A percentile compares a stretch with the other conserved stretches of the same genome.
Evolutionary conservation across 2,888 invertebrate species (phyloP).

Genomic region (Leucozona laternaria): DNA sequence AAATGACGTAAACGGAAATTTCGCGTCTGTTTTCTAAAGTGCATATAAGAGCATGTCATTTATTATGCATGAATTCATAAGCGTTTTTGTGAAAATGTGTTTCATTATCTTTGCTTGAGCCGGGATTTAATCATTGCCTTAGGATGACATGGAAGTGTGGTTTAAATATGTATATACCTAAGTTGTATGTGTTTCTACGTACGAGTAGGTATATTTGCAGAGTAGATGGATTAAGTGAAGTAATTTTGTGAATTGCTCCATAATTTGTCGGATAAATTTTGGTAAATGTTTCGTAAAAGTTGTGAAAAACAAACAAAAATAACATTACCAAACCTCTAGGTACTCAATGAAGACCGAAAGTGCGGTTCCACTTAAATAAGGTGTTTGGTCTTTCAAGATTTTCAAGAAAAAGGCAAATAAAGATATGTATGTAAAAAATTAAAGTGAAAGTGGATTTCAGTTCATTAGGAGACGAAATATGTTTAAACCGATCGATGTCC

Average conservation of each 20-base stretch:
- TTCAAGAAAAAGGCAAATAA: too few species aligned
- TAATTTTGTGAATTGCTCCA: constrained; percentile 21
- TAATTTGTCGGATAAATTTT: constrained; percentile 11
- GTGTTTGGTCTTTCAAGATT: background rate
- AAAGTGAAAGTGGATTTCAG: too few species aligned
- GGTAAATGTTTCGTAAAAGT: background rate
- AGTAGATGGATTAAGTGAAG: constrained; percentile 23
- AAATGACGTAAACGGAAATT: constrained; percentile 55
- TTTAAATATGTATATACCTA: background rate
- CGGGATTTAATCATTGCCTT: constrained; percentile 47
- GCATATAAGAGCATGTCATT: constrained; percentile 50
- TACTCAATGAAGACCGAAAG: too few species aligned
- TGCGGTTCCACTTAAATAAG: too few species aligned
- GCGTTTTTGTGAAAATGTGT: constrained; percentile 37
- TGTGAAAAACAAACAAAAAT: background rate
- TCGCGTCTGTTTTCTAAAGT: constrained; percentile 48
- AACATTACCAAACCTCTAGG: background rate
- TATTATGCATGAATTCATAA: constrained; percentile 46
- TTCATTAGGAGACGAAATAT: too few species aligned
- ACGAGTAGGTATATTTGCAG: background rate
- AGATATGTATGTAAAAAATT: too few species aligned
- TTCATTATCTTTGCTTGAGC: constrained; percentile 43
- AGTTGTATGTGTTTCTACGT: background rate
- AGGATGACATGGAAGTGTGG: constrained; percentile 36
- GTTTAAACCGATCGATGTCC: too few species aligned